Base-by-base conservation (phyloP, 2,888 invertebrate genomes). In the Pammene aurita region DNA sequence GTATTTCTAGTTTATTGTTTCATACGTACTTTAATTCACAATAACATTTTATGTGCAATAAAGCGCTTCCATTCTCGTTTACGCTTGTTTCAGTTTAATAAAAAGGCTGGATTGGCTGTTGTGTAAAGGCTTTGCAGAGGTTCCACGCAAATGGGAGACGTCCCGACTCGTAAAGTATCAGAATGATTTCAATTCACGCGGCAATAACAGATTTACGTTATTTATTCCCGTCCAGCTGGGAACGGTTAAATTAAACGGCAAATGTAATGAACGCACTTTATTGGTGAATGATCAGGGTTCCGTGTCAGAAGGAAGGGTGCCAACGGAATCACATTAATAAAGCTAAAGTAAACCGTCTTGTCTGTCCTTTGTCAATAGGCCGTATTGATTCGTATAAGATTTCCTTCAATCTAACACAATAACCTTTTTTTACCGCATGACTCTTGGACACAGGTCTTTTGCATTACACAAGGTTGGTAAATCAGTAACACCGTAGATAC, bases 191-290 rank as follows among this genome's bases (percentile, higher is more conserved):
- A 54, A 54, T 54, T 54, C 34, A n/a, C 54, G 54, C 54, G 42
- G n/a, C 54, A 54, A 26, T 54, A 54, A 54, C 54, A 54, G 54
- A 54, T 54, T 54, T 54, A 54, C 54, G n/a, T 34, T 54, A 54
- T 54, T 54, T 54, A 54, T 35, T 54, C n/a, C 14, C 14, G 13
- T 7, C n/a, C 54, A 34, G 34, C 54, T 34, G 52, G 5, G 18
- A 34, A 54, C 52, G 52, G 50, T 54, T 34, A 6, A 54, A 54
- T 54, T 54, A 54, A 54, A 54, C 52, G 52, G 34, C 34, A 54
- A 54, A n/a, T 54, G 54, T 35, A 54, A 54, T 54, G 34, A n/a
- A 34, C 34, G 54, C 7, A 54, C n/a, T 54, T 54, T 54, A 54
- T 54, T 54, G 54, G 34, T 34, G 54, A 7, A 7, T 54, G 13